These are phyloP conservation scores for Stegostoma tigrinum DNA, from an alignment of 2,113 vertebrate genomes.

Conservation along the genomic window DNA sequence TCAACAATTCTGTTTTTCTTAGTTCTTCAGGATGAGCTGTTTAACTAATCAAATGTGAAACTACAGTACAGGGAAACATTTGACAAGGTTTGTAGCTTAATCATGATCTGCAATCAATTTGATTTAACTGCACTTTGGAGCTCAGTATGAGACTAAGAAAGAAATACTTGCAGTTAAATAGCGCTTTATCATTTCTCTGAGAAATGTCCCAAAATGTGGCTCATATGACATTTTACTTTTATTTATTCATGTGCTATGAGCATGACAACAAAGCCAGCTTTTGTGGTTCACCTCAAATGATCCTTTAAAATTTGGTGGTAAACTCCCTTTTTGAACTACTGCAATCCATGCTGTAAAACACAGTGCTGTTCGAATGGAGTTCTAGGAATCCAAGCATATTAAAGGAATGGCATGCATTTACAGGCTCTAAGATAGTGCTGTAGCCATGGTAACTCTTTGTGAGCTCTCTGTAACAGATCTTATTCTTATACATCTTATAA, in stretches of 20 bases:
- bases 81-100: background rate
- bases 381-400: background rate
- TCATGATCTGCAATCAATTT: background rate
- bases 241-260: background rate
- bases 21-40: background rate
- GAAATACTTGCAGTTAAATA: background rate
- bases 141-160: background rate
- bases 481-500: no score
- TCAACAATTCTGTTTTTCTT: background rate
- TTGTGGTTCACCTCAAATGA: background rate
- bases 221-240: background rate
- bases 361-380: background rate
- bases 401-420: background rate
- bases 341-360: background rate
- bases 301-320: background rate
- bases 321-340: background rate
- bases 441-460: no score
- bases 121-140: background rate
- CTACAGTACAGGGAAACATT: background rate
- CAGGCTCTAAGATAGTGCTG: background rate
- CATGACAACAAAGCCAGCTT: background rate
- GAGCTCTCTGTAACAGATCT: no score
- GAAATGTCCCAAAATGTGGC: background rate
- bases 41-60: slow-evolving; percentile 3
- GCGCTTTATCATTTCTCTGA: background rate